Evolutionary conservation across 2,797 vertebrate species (phyloP).

Genomic region (Gymnothorax reevesii): DNA sequence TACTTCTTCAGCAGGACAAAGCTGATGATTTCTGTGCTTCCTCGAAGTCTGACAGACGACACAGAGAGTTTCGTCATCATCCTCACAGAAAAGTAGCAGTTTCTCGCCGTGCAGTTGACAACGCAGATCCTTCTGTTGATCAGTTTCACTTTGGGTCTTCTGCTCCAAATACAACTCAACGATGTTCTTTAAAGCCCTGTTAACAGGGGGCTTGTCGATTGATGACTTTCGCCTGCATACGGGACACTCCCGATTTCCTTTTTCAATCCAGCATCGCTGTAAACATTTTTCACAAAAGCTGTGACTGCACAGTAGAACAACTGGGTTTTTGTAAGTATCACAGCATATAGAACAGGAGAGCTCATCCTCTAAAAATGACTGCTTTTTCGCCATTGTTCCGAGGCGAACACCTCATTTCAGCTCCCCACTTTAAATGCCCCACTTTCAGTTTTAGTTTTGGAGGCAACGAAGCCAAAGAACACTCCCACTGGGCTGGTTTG

Average conservation of each 20-base stretch:
- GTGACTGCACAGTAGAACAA: conserved; percentile 72
- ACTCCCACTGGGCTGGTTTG: neutral
- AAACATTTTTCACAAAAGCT: conserved; percentile 77
- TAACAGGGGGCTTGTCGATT: rapidly evolving
- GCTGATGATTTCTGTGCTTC: conserved; percentile 18
- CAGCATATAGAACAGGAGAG: conserved; percentile 70
- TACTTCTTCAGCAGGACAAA: conserved; percentile 15
- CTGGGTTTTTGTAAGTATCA: conserved; percentile 72
- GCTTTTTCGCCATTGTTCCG: neutral
- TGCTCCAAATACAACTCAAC: conserved; percentile 40
- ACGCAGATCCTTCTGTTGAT: neutral
- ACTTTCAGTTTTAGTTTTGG: neutral
- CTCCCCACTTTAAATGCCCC: neutral
- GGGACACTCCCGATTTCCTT: conserved; percentile 38
- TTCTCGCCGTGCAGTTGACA: conserved; percentile 37
- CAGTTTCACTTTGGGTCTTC: neutral
- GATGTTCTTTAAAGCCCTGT: conserved; percentile 34
- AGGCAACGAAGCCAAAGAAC: neutral
- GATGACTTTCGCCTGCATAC: conserved; percentile 37
- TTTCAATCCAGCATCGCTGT: conserved; percentile 60
- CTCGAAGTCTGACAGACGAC: conserved; percentile 25
- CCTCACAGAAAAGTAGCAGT: conserved; percentile 31
- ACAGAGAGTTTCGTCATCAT: conserved; percentile 27
- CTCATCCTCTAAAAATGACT: conserved; percentile 40
- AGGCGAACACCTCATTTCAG: neutral